phyloP scores from a whole-genome alignment of 2,113 vertebrate genomes.

The Motacilla alba region DNA sequence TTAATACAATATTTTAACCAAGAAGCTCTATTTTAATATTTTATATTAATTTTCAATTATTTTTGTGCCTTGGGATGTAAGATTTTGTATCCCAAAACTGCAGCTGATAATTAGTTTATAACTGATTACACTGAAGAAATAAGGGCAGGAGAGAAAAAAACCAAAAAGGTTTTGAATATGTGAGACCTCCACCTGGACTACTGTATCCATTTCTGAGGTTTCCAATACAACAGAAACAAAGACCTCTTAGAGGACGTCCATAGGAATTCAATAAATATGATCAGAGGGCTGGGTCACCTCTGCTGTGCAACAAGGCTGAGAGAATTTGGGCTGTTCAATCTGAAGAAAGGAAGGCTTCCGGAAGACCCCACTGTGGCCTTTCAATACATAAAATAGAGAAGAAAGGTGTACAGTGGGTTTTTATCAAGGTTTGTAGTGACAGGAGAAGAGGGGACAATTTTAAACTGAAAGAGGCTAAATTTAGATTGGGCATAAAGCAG shows the following conservation, averaged over 20 bases:
- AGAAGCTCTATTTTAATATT: not conserved
- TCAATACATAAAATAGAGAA: not conserved
- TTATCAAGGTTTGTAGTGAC: not conserved
- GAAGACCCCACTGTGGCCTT: not conserved
- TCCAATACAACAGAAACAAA: not conserved
- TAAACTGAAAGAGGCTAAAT: not conserved
- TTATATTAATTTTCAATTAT: not conserved
- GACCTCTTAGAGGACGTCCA: not conserved
- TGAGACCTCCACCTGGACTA: not conserved
- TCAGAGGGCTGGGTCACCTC: not conserved
- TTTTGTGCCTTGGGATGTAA: not conserved
- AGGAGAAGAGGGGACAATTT: not conserved
- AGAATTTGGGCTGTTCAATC: not conserved
- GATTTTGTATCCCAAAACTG: not conserved
- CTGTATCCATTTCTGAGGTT: not conserved
- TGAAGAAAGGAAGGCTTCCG: accelerated
- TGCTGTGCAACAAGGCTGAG: not conserved
- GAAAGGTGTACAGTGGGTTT: not conserved
- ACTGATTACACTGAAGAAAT: not conserved
- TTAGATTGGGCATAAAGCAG: not conserved
- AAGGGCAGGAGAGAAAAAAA: not conserved
- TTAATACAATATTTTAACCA: not conserved
- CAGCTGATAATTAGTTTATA: not conserved
- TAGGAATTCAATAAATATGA: not conserved
- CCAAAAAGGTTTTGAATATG: accelerated